A percentile compares a stretch with the other conserved stretches of the same genome.
phyloP scores from a whole-genome alignment of 2,888 invertebrate species.

The Camptogramma bilineatum region DNA sequence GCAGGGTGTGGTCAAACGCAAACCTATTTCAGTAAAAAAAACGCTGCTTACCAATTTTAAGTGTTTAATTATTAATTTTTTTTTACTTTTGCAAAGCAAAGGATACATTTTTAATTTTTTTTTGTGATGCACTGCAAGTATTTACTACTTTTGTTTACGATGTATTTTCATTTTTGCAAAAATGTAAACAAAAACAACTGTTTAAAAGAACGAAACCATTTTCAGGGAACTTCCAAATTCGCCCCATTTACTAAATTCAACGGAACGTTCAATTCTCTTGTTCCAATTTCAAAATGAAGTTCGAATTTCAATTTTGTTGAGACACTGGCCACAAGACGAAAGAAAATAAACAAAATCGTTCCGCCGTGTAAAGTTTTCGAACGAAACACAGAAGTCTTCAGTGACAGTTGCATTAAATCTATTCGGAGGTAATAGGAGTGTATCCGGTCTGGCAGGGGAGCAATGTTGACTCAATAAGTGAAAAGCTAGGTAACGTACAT shows the following conservation, averaged over 20 bases:
- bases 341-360: slow-evolving; percentile 28
- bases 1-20: no score
- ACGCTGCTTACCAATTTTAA: no score
- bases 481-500: slow-evolving; percentile 22
- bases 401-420: slow-evolving; percentile 44
- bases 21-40: no score
- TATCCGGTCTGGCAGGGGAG: slow-evolving; percentile 45
- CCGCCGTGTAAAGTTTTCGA: slow-evolving; percentile 31
- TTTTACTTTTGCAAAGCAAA: no score
- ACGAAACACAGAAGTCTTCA: slow-evolving; percentile 36
- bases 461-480: slow-evolving; percentile 7
- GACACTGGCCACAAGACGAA: slow-evolving; percentile 31
- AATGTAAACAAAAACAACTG: not conserved
- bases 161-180: not conserved
- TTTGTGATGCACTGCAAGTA: no score
- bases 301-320: slow-evolving; percentile 26
- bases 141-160: not conserved
- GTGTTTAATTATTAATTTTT: no score
- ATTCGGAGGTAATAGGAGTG: slow-evolving; percentile 42
- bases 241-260: slow-evolving; percentile 6
- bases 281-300: slow-evolving; percentile 30
- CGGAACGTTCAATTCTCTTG: slow-evolving; percentile 19
- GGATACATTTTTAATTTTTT: no score
- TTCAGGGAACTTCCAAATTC: slow-evolving; percentile 8
- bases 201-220: slow-evolving; percentile 2